Base-by-base conservation (phyloP, 2,113 vertebrate species). In the Ciconia boyciana region DNA sequence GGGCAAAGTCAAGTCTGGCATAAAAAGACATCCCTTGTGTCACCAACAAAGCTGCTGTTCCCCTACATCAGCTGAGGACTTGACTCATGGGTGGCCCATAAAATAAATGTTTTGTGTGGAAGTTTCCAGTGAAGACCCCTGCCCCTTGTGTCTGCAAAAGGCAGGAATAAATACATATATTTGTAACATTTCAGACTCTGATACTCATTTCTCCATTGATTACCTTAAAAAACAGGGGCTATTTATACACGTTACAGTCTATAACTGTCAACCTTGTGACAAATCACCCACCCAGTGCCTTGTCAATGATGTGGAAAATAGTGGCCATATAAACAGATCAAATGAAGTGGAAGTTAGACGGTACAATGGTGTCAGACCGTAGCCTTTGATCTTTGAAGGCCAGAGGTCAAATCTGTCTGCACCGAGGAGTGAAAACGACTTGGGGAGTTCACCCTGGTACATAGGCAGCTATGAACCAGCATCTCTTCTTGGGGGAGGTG, bases 241-340 rank as follows among this genome's bases (percentile, higher is more conserved):
- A 96, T 96, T 97, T 90, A 93, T 96, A 96, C 16, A 78, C 78
- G 83, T 94, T 86, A 68, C 0, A 0, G 97, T 88, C 91, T 88
- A 85, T 96, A 93, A 62, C 91, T 96, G 94, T 93, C 89, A 95
- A 16, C 79, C 51, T 71, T 31, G 39, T 94, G 93, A 97, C 82
- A 93, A 96, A 96, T 93, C 91, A 95, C 87, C 68, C 78, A 55
- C 51, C 60, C 68, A 71, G 60, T 49, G 72, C 78, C 66, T 90
- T 95, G 89, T 71, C 96, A 97, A 94, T 90, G 91, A 86, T 71
- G 94, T 93, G 94, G 96, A 97, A 97, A 96, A 95, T 74, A 95
- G 93, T 80, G 70, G 74, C 78, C 84, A n/a, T 46, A 93, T 83
- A 97, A 96, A 91, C 94, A 95, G 87, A 90, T 43, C 84, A 90